phyloP scores from a whole-genome alignment of 2,797 vertebrate genomes.

The Bucorvus abyssinicus region DNA sequence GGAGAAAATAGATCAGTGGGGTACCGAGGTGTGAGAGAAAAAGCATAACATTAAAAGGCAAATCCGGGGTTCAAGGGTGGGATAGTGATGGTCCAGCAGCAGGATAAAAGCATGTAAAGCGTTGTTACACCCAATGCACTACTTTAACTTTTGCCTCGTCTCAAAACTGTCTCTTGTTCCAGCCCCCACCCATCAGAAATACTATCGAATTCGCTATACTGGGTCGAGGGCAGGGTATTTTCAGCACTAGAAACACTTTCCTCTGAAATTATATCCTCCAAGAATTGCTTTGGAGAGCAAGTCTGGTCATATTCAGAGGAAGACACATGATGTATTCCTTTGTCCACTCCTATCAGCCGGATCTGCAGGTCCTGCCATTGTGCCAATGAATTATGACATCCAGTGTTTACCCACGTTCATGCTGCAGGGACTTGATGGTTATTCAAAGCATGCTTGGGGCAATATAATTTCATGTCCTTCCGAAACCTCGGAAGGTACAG shows the following conservation, averaged over 20 bases:
- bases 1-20: background rate
- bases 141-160: background rate
- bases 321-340: background rate
- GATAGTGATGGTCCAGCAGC: background rate
- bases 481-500: background rate
- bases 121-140: background rate
- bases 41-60: background rate
- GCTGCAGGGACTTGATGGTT: background rate
- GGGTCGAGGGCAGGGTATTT: background rate
- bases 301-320: background rate
- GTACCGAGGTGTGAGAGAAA: background rate
- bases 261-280: background rate
- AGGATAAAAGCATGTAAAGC: background rate
- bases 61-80: background rate
- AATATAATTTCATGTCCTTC: background rate
- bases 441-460: background rate
- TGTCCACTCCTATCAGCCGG: accelerated
- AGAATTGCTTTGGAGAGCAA: background rate
- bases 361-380: background rate
- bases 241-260: background rate
- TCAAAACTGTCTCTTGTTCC: background rate
- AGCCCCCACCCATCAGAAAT: background rate
- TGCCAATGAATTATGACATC: background rate
- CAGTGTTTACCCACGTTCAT: background rate
- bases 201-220: accelerated